Evolutionary conservation across 2,113 vertebrate genomes (phyloP), one percentile per base, ranked within the genome.

Genomic region (Etheostoma cragini): DNA sequence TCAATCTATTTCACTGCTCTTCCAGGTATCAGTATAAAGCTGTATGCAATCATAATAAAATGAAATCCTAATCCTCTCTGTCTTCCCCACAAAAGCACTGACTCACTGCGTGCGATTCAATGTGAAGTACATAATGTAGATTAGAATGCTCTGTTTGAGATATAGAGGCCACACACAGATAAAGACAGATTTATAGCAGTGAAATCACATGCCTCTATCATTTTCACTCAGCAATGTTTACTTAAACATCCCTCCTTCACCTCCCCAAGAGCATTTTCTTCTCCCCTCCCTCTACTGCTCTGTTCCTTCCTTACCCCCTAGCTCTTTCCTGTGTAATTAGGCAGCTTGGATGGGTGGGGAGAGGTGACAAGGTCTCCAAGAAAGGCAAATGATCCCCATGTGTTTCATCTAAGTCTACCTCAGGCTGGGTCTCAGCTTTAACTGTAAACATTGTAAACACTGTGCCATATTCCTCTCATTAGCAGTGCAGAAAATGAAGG

Each of bases 311-410:
- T 63, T 30, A 80, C 63, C 88, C 86, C 84, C 82, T 60, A 83
- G 84, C 85, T 76, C 73, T 81, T 87, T 87, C 76, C 83, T 83
- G 83, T 89, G 87, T 90, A 86, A 93, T 92, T 88, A 91, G 84
- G 79, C 63, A 68, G 50, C 72, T 70, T 22, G 77, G 73, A 88
- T 78, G 80, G 75, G 78, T 58, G 80, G 78, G 80, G 76, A 81
- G 84, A 91, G 89, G 89, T 89, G 88, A 86, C n/a, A 15, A 85
- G 76, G 77, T 83, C 82, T 84, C 78, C 17, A 24, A 78, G 84
- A 86, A 77, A 88, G 81, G 75, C 76, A 84, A 87, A 83, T 68
- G 67, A 79, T 87, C 87, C 60, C 77, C 38, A 65, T 73, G 86
- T 85, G 72, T 73, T 87, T 61, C 73, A 47, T 72, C 58, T 63